Base-by-base conservation (phyloP, 2,113 vertebrate species). In the Pantherophis guttatus region DNA sequence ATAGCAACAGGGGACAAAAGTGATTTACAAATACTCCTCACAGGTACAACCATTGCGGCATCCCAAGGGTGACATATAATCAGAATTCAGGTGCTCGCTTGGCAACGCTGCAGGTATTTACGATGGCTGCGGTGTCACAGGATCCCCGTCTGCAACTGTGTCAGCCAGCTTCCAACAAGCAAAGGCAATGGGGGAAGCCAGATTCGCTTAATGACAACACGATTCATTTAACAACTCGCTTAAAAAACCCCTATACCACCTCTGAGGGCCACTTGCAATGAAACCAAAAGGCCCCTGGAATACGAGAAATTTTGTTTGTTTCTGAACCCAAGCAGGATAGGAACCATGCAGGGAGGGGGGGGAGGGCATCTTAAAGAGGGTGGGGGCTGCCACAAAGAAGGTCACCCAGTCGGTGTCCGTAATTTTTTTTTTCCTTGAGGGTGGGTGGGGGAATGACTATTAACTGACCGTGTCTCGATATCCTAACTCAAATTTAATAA, bases 1-100 rank as follows among this genome's bases (percentile, higher is more conserved):
- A n/a, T 2, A n/a, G 62, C 12, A 2, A 6, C 13, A 1, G 23
- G 23, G 55, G 21, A 0, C 0, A 1, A 10, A 24, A 59, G 57
- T 9, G 58, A n/a, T 70, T 70, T n/a, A 11, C 29, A 70, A 70
- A 1, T 11, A 6, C 12, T 13, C 29, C 29, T 70, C 62, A n/a
- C 11, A 70, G 1, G 11, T n/a, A n/a, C 62, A 5, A 70, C 11
- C 62, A n/a, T 5, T 1, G 4, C 0, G 11, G 4, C 62, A n/a
- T n/a, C 62, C 62, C 5, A 0, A 70, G 62, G 62, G 29, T 70
- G 11, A 70, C 29, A 2, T 2, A n/a, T 5, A n/a, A n/a, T 15
- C 11, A 13, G 5, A 70, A n/a, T 70, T 15, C 62, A 6, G 62
- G 26, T 1, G 4, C 26, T 29, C 29, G 26, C 10, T 12, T 29